Evolutionary conservation across 2,888 invertebrate genomes (phyloP), one percentile per base, ranked within the genome.

Genomic region (Pristionchus arcanus): DNA sequence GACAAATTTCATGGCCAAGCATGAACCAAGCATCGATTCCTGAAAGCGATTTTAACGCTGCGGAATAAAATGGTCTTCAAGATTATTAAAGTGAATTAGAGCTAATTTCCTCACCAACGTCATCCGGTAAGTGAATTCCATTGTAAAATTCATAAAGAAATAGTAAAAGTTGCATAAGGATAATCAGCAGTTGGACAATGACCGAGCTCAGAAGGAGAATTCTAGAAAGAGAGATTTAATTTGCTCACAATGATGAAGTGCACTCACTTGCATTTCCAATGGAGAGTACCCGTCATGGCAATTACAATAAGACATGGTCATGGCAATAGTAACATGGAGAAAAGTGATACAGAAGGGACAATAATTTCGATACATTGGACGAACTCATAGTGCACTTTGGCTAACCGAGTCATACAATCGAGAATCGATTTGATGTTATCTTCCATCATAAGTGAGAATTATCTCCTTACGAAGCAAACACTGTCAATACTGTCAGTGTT

Each of bases 1-100:
- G n/a, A 2, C 81, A 49, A 19, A 81, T 49, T 28, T 81, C 81
- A 49, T 81, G 81, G 2, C 21, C 81, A n/a, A 81, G 49, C 81
- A 81, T 81, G n/a, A 81, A 81, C 81, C 81, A 81, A 34, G 81
- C 81, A n/a, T 81, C 81, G 11, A 21, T 11, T 15, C 81, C 81
- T 81, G 28, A 31, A 42, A 42, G 9, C 3, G 42, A 42, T 42
- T 3, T 3, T 3, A 42, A 42, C 9, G 9, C 9, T 42, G 42
- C 42, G 42, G 42, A 42, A 5, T 42, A 77, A 42, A 16, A 37
- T 21, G 37, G 31, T 5, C 34, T 71, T 3, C 19, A 4, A 71
- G 68, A 68, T 4, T 28, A 2, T 68, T 21, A 28, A 28, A 28
- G 13, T 42, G 42, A 42, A 34, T 77, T 25, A 77, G 31, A 5